Percentiles rank a stretch among this genome's conserved stretches.
Conservation (phyloP, 2,888 invertebrate genomes). For the Neoscelio sp. region DNA sequence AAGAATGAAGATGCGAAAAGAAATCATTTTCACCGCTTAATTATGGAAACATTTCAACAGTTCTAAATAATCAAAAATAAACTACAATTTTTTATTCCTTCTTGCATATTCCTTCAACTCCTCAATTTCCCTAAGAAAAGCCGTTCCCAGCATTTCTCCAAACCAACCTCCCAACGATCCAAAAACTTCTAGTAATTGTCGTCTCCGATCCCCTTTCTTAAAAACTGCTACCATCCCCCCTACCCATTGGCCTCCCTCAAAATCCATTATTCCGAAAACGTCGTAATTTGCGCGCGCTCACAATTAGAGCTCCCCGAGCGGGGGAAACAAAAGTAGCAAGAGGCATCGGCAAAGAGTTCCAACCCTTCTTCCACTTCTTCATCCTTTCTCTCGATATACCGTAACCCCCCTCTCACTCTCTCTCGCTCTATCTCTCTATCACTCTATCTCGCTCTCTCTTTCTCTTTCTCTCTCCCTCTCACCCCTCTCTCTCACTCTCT, state of each 20-base stretch:
- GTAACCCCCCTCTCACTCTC: background rate
- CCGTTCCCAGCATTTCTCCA: too few relatives aligned
- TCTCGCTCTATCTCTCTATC: too few relatives aligned
- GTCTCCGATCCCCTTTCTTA: constrained; percentile 23
- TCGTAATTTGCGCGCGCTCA: constrained; percentile 43
- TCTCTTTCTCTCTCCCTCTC: background rate
- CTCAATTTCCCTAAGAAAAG: constrained; percentile 11
- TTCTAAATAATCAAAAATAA: too few relatives aligned
- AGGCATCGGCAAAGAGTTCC: constrained; percentile 24
- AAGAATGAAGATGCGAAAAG: too few relatives aligned
- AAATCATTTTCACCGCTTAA: too few relatives aligned
- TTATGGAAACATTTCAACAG: too few relatives aligned
- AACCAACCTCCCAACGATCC: background rate
- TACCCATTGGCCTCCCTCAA: constrained; percentile 16
- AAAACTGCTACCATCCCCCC: constrained; percentile 31
- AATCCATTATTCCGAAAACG: constrained; percentile 62
- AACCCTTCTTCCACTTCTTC: constrained; percentile 5
- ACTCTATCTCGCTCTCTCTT: too few relatives aligned
- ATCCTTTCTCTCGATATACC: too few relatives aligned
- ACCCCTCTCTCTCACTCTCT: background rate
- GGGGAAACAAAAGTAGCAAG: constrained; percentile 45
- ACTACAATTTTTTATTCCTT: background rate
- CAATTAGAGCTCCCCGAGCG: constrained; percentile 30
- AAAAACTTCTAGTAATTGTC: constrained; percentile 40
- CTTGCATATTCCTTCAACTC: too few relatives aligned